Percentiles rank a stretch among this genome's conserved stretches.
Evolutionary conservation across 2,113 vertebrate species (phyloP).

Genomic region (Oncorhynchus mykiss): DNA sequence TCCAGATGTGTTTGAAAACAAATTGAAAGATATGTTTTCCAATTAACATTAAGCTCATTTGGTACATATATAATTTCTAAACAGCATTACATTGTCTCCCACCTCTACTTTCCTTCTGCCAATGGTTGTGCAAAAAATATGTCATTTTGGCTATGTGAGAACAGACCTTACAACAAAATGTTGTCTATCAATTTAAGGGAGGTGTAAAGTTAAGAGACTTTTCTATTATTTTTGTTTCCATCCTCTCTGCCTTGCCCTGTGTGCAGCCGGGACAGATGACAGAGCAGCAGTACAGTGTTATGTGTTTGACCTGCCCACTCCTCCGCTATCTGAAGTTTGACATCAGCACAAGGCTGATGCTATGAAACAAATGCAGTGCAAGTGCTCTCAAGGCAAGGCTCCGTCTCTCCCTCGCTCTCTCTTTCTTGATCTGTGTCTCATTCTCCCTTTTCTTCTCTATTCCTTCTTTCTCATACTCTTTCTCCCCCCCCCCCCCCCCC

Average conservation of each 20-base stretch:
- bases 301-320: background rate
- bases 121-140: too few species aligned
- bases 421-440: too few species aligned
- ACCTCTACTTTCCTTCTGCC: too few species aligned
- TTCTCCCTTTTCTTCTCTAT: background rate
- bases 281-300: background rate
- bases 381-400: background rate
- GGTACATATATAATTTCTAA: too few species aligned
- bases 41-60: too few species aligned
- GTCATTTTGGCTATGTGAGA: too few species aligned
- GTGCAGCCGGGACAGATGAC: background rate
- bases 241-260: background rate
- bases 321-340: background rate
- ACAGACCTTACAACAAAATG: too few species aligned
- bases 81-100: too few species aligned
- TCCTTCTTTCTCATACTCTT: background rate
- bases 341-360: background rate
- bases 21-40: too few species aligned
- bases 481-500: background rate
- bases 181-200: background rate
- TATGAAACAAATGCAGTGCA: too few species aligned
- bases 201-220: background rate
- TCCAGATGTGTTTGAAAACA: too few species aligned
- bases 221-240: background rate
- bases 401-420: background rate